Conservation (phyloP, 2,888 invertebrate species). For the Agrotis clavis region DNA sequence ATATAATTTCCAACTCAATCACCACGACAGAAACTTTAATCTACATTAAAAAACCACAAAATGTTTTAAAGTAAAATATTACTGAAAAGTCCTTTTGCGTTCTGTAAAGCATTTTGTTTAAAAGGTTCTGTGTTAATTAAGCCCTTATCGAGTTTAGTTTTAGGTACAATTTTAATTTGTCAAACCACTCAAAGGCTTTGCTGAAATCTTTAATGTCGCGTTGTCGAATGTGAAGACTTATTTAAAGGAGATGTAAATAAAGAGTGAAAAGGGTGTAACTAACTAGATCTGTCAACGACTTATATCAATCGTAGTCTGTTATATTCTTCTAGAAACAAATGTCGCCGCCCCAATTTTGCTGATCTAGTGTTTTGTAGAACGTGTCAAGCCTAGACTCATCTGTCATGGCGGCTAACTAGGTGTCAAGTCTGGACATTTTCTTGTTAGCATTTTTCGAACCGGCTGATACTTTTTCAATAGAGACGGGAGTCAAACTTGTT, state of each 20-base stretch:
- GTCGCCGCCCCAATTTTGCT: slow-evolving; percentile 67
- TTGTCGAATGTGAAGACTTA: background rate
- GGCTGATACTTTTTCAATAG: background rate
- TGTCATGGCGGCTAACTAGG: slow-evolving; percentile 58
- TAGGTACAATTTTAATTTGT: slow-evolving; percentile 9
- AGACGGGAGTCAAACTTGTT: slow-evolving; percentile 26
- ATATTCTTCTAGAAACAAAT: slow-evolving; percentile 48
- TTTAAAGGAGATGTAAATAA: background rate
- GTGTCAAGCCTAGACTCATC: slow-evolving; percentile 59
- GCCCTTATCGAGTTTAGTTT: slow-evolving; percentile 17
- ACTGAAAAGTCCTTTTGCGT: slow-evolving; percentile 27
- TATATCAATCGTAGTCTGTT: slow-evolving; percentile 23
- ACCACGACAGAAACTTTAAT: slow-evolving; percentile 12
- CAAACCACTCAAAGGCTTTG: slow-evolving; percentile 7
- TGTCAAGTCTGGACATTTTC: slow-evolving; percentile 38
- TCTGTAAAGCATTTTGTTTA: slow-evolving; percentile 31
- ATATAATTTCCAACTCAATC: slow-evolving; percentile 15
- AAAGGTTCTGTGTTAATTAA: slow-evolving; percentile 35
- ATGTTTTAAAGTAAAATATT: slow-evolving; percentile 35
- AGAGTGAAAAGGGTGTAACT: slow-evolving; percentile 10
- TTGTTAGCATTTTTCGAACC: slow-evolving; percentile 33
- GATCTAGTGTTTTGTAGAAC: slow-evolving; percentile 50
- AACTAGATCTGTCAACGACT: slow-evolving; percentile 7
- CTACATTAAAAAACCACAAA: slow-evolving; percentile 40
- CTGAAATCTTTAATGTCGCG: slow-evolving; percentile 6